Conservation (phyloP, 2,113 vertebrate genomes). For the Cygnus atratus region DNA sequence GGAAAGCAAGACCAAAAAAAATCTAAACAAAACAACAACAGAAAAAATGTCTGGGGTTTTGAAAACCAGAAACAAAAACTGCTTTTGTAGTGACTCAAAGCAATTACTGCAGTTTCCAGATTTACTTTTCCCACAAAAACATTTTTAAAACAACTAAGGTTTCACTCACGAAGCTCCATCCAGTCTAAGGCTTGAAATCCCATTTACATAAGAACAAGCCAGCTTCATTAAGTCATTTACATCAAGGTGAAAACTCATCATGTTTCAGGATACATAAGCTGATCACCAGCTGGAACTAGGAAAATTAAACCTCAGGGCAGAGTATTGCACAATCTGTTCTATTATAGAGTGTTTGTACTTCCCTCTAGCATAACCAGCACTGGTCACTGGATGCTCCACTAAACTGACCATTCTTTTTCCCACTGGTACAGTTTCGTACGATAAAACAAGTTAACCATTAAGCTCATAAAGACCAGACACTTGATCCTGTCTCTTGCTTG, state of each 20-base stretch:
- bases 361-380: not conserved
- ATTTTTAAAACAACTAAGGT: not conserved
- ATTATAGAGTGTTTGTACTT: not conserved
- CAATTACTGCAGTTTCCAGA: not conserved
- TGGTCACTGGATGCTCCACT: not conserved
- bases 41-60: not conserved
- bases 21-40: not conserved
- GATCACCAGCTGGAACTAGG: not conserved
- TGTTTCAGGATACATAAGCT: not conserved
- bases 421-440: not conserved
- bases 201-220: not conserved
- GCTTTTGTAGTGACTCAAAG: not conserved
- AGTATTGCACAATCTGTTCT: not conserved
- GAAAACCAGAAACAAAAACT: not conserved
- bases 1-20: not conserved
- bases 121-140: not conserved
- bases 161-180: not conserved
- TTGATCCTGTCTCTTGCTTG: not conserved
- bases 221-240: not conserved
- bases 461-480: conserved; percentile 8
- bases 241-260: not conserved
- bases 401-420: not conserved
- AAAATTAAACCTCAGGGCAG: not conserved
- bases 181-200: not conserved
- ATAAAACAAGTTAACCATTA: conserved; percentile 55